phyloP scores from a whole-genome alignment of 2,113 vertebrate species.

The Aldabrachelys gigantea region DNA sequence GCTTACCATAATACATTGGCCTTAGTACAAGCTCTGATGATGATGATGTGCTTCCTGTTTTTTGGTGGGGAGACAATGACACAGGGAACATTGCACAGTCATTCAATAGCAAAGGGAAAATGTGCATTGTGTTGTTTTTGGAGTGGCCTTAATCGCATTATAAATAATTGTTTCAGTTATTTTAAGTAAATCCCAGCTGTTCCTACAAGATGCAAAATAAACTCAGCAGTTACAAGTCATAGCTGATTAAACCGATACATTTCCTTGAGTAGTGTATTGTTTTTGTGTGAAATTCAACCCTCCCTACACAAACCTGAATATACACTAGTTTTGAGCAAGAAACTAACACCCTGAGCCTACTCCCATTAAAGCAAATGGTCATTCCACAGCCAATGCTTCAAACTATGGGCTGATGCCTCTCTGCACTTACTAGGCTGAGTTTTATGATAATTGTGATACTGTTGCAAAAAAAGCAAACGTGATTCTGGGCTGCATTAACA shows the following conservation, averaged over 20 bases:
- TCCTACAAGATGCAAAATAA: background rate
- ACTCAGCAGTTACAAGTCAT: background rate
- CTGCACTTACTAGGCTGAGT: background rate
- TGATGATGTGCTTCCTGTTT: constrained; percentile 55
- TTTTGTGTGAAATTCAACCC: background rate
- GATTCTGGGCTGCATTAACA: too few species aligned
- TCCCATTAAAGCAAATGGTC: background rate
- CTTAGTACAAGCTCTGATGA: constrained; percentile 9
- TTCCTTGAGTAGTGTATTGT: background rate
- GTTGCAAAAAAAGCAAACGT: too few species aligned
- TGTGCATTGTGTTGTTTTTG: constrained; percentile 55
- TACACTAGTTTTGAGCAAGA: background rate
- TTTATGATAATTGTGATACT: background rate
- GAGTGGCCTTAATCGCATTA: constrained; percentile 35
- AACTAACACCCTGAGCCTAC: background rate
- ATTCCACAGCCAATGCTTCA: background rate
- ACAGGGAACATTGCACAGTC: constrained; percentile 34
- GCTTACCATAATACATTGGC: background rate
- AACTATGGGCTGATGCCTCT: background rate
- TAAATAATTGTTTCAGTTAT: constrained; percentile 40
- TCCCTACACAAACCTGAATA: background rate
- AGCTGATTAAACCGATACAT: background rate
- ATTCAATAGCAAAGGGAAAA: constrained; percentile 50
- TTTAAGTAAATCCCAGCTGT: background rate
- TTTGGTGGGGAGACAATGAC: background rate